Base-by-base conservation (phyloP, 2,888 invertebrate genomes). In the Nineta flava region DNA sequence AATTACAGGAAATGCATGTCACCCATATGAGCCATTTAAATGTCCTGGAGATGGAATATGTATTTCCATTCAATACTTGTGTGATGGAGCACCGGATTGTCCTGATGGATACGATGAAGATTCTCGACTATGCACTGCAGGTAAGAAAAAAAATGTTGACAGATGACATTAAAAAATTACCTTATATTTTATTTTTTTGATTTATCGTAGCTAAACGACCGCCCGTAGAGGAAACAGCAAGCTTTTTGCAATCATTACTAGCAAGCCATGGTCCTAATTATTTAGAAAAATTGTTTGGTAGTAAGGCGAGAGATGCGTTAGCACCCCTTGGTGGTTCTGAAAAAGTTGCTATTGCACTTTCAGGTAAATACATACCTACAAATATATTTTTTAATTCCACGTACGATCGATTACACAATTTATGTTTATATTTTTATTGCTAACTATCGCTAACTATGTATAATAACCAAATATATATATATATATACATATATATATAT, bases 251-350 rank as follows among this genome's bases (percentile, higher is more conserved):
- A 65, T 93, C 93, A 17, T 74, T 96, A 57, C 74, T 96, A 60
- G 88, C 91, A 46, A 92, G 93, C 55, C 95, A 95, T 65, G 95
- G 95, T 54, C 93, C 93, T 56, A 93, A 95, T 73, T 95, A 95
- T 69, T 74, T 95, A 65, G 93, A 93, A 70, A 96, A 95, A 70
- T 75, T 95, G 52, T 96, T 96, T 63, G 95, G 95, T 48, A 87
- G 83, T 65, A 94, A 93, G 72, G 95, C 94, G 31, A 75, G 92
- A 57, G 91, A 94, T 64, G 90, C 92, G 2, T 74, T 95, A 50
- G 83, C 83, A 57, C 93, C 91, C 2, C 74, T 96, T 53, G 95
- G 95, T 42, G 95, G 95, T 42, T 91, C 95, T 15, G 88, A 94
- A 62, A 87, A 88, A 68, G 94, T 96, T 48, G 95, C 95, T 53